Evolutionary conservation across 2,888 invertebrate genomes (phyloP), one percentile per base, ranked within the genome.

Genomic region (Netelia inedita): DNA sequence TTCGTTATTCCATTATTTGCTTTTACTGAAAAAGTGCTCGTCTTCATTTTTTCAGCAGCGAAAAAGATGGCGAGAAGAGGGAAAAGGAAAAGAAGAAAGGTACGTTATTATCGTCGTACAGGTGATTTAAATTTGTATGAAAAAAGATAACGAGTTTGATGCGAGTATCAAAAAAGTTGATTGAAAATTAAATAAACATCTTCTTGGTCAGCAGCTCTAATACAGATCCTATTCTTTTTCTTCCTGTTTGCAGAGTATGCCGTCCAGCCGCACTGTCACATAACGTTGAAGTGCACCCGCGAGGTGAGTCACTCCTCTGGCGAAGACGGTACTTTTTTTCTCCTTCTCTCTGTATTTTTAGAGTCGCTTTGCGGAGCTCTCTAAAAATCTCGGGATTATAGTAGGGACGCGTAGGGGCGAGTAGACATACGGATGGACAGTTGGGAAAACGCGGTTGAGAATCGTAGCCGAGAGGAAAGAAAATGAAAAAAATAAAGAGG

Each of bases 241-340:
- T 79, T 66, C 80, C n/a, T 28, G 19, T 74, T 90, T 89, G 71
- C 87, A 92, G 94, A 93, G 94, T 95, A 92, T 91, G 94, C 94
- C 90, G 95, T 96, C 91, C 97, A 97, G 90, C 98, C 98, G 87
- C 97, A 98, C 94, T 98, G 98, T 95, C 98, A 98, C 94, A 98
- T 98, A 93, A 98, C 98, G 83, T 96, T 98, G 90, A 98, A 98
- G 94, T 97, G 97, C 93, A 98, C 98, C 88, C 96, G 97, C 94
- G 98, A 98, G 95, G 97, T 97, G 94, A 95, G 95, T 93, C 91
- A 93, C 92, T 92, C 87, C 89, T 91, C 88, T 89, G 88, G 85
- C 88, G 87, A 35, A 76, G 78, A 87, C 68, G 57, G 16, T 11
- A 35, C 43, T 78, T 59, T 66, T 72, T 79, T 84, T 85, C 63